Evolutionary conservation across 2,888 invertebrate genomes (phyloP), one percentile per base, ranked within the genome.

Genomic region (Tiphia femorata): DNA sequence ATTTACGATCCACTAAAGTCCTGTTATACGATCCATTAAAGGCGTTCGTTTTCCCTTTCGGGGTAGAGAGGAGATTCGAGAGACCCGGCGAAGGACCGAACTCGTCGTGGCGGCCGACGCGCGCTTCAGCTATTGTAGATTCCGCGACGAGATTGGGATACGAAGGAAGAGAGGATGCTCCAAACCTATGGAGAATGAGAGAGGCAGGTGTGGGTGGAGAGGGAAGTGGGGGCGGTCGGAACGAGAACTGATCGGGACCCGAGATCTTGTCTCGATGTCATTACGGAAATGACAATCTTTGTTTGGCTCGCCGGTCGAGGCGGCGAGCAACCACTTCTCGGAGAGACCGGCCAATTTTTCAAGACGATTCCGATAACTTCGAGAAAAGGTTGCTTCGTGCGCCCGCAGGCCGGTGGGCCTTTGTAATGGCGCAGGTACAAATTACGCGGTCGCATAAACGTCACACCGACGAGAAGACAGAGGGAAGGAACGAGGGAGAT

Each of bases 231-330:
- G 46, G 33, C 23, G 46, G 49, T 20, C 41, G 21, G 33, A 27
- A 48, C 37, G 44, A 41, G 41, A 58, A 55, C 49, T 49, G 62
- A 66, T 63, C 55, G 49, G 58, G 30, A 59, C 64, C 51, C 47
- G 56, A 72, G 78, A 78, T 78, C 75, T 80, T 78, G 76, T 78
- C 78, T 71, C 61, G 14, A 49, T 72, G 74, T 80, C 79, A 79
- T 80, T 80, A 80, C 77, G 67, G 67, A 67, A 75, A 78, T 62
- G 78, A 78, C 75, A 75, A 77, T 77, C 73, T 65, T 59, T 72
- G 71, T 10, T 51, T 52, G 56, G 61, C 8, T 44, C 14, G 40
- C 27, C 52, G 46, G 43, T n/a, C 47, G 46, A 27, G 42, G 27
- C 38, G 7, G 14, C 33, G 33, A 10, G 5, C 12, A 14, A 33